A percentile compares a stretch with the other conserved stretches of the same genome.
Evolutionary conservation across 2,113 vertebrate genomes (phyloP).

Genomic region (Myiozetetes cayanensis): DNA sequence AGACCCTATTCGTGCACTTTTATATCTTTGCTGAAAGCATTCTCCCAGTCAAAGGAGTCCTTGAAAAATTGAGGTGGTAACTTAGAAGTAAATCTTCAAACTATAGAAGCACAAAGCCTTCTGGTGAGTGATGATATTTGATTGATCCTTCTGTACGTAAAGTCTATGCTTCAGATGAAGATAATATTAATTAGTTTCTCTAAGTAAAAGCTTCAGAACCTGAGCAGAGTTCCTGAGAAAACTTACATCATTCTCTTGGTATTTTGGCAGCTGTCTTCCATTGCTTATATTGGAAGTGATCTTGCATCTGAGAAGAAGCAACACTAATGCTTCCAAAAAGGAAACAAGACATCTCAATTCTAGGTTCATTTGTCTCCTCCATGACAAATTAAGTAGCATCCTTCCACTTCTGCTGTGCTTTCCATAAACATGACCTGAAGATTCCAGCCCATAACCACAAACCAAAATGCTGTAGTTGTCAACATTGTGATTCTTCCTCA

Average conservation of each 20-base stretch:
- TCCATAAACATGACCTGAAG: background rate
- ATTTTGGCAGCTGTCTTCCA: background rate
- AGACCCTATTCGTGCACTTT: background rate
- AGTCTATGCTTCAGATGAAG: background rate
- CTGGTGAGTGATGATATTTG: background rate
- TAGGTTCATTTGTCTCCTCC: background rate
- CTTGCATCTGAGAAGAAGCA: background rate
- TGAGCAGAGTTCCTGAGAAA: background rate
- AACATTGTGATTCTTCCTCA: background rate
- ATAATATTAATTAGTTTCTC: background rate
- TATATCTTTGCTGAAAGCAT: background rate
- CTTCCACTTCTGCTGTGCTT: background rate
- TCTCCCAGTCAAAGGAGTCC: background rate
- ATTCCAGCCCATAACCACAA: background rate
- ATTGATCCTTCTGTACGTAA: background rate
- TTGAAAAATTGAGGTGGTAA: background rate
- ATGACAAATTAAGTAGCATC: background rate
- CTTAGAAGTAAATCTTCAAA: background rate
- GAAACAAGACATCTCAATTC: background rate
- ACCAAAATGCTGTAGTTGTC: background rate
- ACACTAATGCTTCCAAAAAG: background rate
- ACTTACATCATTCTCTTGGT: background rate
- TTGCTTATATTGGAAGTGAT: background rate
- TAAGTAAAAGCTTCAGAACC: background rate
- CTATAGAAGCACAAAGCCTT: background rate